These are phyloP conservation scores for Hydropsyche betteni DNA, from an alignment of 2,888 invertebrate genomes.

Conservation along the genomic window DNA sequence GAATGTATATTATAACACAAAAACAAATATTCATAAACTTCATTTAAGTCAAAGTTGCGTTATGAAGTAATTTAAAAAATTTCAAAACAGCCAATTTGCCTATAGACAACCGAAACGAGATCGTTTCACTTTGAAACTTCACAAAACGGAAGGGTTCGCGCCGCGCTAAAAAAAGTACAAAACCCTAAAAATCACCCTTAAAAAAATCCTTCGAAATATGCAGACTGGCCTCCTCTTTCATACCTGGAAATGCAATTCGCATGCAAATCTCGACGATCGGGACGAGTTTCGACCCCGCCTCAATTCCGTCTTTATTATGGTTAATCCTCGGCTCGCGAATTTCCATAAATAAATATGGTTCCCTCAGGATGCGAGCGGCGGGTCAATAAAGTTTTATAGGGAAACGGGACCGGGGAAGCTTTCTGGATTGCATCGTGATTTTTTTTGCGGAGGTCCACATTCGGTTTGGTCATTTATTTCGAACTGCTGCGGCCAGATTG, in stretches of 20 bases:
- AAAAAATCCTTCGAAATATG: background rate
- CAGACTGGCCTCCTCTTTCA: background rate
- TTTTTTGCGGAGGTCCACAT: slow-evolving; percentile 4
- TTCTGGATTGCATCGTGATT: slow-evolving; percentile 19
- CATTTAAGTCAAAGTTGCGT: too few relatives aligned
- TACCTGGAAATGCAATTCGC: slow-evolving; percentile 34
- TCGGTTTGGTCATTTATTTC: slow-evolving; percentile 25
- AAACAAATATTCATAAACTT: too few relatives aligned
- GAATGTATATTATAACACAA: too few relatives aligned
- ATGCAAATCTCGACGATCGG: slow-evolving; percentile 31
- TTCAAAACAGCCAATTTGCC: too few relatives aligned
- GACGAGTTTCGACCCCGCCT: background rate
- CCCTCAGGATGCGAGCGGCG: background rate
- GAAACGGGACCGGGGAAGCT: slow-evolving; percentile 1
- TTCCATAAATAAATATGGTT: slow-evolving; percentile 37
- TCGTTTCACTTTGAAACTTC: too few relatives aligned
- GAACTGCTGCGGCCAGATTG: slow-evolving; percentile 28
- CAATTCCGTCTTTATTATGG: slow-evolving; percentile 17
- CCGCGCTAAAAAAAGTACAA: too few relatives aligned
- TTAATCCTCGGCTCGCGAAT: slow-evolving; percentile 17
- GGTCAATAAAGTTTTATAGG: slow-evolving; percentile 31
- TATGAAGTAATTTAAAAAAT: too few relatives aligned
- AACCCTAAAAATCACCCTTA: too few relatives aligned
- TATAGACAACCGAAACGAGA: too few relatives aligned
- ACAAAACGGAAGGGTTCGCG: too few relatives aligned